phyloP scores from a whole-genome alignment of 2,797 vertebrate species.

The Hipposideros larvatus region DNA sequence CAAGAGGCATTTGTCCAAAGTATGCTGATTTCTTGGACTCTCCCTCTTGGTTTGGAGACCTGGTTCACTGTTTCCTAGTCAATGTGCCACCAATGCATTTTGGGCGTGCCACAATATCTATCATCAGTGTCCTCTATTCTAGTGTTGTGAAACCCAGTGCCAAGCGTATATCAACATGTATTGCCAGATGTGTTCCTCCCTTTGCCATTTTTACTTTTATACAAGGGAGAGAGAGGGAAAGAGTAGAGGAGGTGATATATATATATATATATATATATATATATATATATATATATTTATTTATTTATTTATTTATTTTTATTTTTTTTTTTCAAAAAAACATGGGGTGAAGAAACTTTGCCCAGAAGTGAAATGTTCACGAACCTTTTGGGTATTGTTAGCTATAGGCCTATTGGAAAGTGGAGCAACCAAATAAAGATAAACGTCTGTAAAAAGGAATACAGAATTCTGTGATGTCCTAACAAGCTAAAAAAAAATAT shows the following conservation, averaged over 20 bases:
- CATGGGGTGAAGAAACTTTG: neutral
- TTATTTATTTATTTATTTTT: too few species aligned
- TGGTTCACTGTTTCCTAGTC: neutral
- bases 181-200: neutral
- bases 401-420: neutral
- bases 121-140: neutral
- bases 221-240: neutral
- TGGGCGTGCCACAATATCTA: too few species aligned
- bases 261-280: too few species aligned
- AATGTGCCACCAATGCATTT: neutral
- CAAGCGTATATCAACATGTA: neutral
- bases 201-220: slow-evolving; percentile 41
- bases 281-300: too few species aligned
- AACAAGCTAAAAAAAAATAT: neutral
- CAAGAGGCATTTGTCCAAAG: neutral
- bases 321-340: neutral
- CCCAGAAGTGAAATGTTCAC: neutral
- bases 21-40: neutral
- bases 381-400: neutral
- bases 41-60: neutral
- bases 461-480: neutral
- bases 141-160: neutral
- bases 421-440: neutral
- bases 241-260: neutral
- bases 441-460: neutral